Evolutionary conservation across 1,140 invertebrate genomes (phyloP), one percentile per base, ranked within the genome.

Genomic region (Musca vetustissima): DNA sequence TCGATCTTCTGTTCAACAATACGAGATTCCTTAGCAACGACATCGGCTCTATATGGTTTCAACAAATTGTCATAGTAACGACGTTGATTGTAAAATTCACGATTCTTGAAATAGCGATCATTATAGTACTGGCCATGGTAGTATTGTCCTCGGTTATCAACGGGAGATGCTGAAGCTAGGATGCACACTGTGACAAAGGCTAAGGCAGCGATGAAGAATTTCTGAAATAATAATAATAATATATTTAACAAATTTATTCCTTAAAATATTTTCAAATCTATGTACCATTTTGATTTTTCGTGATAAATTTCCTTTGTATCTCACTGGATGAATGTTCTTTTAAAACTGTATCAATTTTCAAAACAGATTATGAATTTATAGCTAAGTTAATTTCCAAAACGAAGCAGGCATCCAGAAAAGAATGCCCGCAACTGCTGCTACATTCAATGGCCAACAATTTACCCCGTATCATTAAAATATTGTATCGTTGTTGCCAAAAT

Each of bases 11-110:
- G 73, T n/a, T 72, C 71, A 15, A 81, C 64, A 32, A 74, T 73
- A 14, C 76, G 73, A 1, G 78, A 76, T 24, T 75, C 55, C 1
- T 73, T 72, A 17, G 73, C 74, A 48, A 69, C 73, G 59, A 80
- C 75, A 48, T 67, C 73, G 7, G 78, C 75, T 71, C 80, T 80
- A 69, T 80, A 80, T 14, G 80, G 73, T 59, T 73, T 80, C 28
- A 73, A 76, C 69, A 77, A 76, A 59, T 75, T 75, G 64, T 79
- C 78, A 59, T 80, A 80, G 61, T 72, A 80, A 19, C 75, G 75
- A 1, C 78, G 73, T 66, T 75, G 71, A 43, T 80, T 78, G 47
- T 80, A 80, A 32, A 73, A 53, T 28, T 80, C 76, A 6, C 78
- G 76, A n/a, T 80, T 80, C 36, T 55, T 73, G 73, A 75, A 80